These are phyloP conservation scores for Barbus barbus DNA, from an alignment of 2,113 vertebrate genomes.

Conservation along the genomic window DNA sequence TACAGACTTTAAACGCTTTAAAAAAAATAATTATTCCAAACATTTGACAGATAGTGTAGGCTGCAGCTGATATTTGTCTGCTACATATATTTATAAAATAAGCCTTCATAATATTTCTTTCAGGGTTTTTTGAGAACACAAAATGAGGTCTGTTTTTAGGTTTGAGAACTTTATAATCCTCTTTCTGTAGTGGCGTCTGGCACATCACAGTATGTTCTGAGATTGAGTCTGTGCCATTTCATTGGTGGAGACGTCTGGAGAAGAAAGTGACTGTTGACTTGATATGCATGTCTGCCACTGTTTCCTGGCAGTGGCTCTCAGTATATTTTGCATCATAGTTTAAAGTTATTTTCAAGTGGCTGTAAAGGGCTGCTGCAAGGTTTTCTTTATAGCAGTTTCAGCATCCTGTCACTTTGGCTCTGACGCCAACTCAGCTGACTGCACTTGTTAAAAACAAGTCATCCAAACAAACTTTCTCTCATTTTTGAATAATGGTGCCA, in stretches of 20 bases:
- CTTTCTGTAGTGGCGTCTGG: slow-evolving; percentile 45
- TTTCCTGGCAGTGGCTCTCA: slow-evolving; percentile 55
- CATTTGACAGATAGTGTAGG: too few species aligned
- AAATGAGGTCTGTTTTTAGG: slow-evolving; percentile 40
- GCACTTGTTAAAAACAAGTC: slow-evolving; percentile 68
- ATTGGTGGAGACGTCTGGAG: slow-evolving; percentile 63
- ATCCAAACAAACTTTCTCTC: slow-evolving; percentile 65
- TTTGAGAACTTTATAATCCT: slow-evolving; percentile 54
- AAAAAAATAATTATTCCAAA: too few species aligned
- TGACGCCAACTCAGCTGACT: slow-evolving; percentile 63
- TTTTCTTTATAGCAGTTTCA: slow-evolving; percentile 52
- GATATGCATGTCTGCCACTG: slow-evolving; percentile 61
- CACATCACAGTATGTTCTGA: slow-evolving; percentile 57
- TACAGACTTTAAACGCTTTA: too few species aligned
- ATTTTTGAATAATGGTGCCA: slow-evolving; percentile 57
- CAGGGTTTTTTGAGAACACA: slow-evolving; percentile 47
- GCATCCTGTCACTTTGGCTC: slow-evolving; percentile 67
- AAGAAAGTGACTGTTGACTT: slow-evolving; percentile 56
- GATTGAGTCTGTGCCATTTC: slow-evolving; percentile 51
- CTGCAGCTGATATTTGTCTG: too few species aligned
- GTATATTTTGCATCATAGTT: slow-evolving; percentile 60
- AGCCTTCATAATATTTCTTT: slow-evolving; percentile 54
- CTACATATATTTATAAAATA: neutral
- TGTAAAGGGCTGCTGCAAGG: slow-evolving; percentile 36
- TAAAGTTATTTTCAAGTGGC: slow-evolving; percentile 57